These are phyloP conservation scores for Heliothis virescens DNA, from an alignment of 1,140 invertebrate genomes.

Conservation along the genomic window DNA sequence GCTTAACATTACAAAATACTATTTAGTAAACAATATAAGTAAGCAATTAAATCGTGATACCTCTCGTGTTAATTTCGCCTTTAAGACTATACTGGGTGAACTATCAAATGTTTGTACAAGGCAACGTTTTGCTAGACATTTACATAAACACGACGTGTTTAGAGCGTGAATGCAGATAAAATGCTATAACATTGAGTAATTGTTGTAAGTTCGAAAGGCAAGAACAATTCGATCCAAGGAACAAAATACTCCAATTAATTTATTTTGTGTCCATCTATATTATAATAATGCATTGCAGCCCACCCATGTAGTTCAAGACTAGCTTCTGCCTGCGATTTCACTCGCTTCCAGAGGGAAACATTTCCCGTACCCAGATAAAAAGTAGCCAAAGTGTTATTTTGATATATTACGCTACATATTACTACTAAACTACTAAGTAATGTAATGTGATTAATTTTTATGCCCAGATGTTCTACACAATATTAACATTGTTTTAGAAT, in stretches of 20 bases:
- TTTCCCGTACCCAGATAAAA: too few species aligned
- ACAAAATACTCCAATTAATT: background rate
- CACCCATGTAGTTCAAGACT: too few species aligned
- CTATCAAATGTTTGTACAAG: conserved; percentile 18
- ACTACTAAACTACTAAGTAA: too few species aligned
- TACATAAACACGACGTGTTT: conserved; percentile 22
- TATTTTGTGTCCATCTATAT: background rate
- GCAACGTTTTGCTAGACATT: conserved; percentile 9
- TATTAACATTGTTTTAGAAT: too few species aligned
- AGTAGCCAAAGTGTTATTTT: too few species aligned
- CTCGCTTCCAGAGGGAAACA: too few species aligned
- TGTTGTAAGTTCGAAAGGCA: conserved; percentile 2
- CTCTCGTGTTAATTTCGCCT: conserved; percentile 5
- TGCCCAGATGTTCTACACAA: too few species aligned
- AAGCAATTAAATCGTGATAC: conserved; percentile 9
- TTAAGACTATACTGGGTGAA: background rate
- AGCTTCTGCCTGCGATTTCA: too few species aligned
- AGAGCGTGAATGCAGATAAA: conserved; percentile 13
- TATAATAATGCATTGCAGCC: too few species aligned
- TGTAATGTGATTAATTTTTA: too few species aligned
- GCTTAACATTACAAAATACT: too few species aligned
- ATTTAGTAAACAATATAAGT: background rate
- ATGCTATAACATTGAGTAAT: conserved; percentile 14
- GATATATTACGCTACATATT: too few species aligned
- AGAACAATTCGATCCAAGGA: background rate